Evolutionary conservation across 2,888 invertebrate genomes (phyloP), one percentile per base, ranked within the genome.

Genomic region (Patella pellucida): DNA sequence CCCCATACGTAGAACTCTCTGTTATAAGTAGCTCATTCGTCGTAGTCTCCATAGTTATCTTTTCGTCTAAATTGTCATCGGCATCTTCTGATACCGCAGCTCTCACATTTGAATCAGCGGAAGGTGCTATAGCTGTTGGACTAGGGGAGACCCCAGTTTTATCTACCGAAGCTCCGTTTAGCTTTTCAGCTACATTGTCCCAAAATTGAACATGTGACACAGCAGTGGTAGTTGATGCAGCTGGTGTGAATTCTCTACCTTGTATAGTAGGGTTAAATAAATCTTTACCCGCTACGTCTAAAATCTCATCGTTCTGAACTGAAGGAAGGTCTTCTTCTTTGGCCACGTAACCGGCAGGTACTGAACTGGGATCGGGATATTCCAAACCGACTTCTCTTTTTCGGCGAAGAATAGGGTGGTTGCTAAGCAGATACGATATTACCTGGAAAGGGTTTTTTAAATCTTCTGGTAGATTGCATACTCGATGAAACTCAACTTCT

Each of bases 401-500:
- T 62, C 62, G 62, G 11, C 62, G 19, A 11, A 11, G 11, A 23
- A 23, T 62, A 19, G 23, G 62, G 12, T 62, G 62, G 12, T 62
- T 62, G 12, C 62, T 19, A 23, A 62, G 23, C 9, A 62, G 62
- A 62, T 62, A 62, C 11, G 62, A 62, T 12, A 62, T 62, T 3
- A 62, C 62, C 23, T 62, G 62, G 23, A 9, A 23, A 23, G 62
- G 62, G 14, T 23, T 62, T 62, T 23, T 62, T 2, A 62, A 14
- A 23, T 62, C 12, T 11, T 62, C 62, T 62, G 62, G 62, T 14
- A 62, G 23, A 62, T 23, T 62, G 23, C 62, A 62, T 12, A 62
- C 62, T 62, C 62, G 19, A 4, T 62, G 62, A 23, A 62, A 62
- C 23, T 62, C 62, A 23, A 62, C 62, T 62, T 62, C 62, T 62